These are phyloP conservation scores for Lynx canadensis DNA, from an alignment of 2,113 vertebrate species.

Conservation along the genomic window DNA sequence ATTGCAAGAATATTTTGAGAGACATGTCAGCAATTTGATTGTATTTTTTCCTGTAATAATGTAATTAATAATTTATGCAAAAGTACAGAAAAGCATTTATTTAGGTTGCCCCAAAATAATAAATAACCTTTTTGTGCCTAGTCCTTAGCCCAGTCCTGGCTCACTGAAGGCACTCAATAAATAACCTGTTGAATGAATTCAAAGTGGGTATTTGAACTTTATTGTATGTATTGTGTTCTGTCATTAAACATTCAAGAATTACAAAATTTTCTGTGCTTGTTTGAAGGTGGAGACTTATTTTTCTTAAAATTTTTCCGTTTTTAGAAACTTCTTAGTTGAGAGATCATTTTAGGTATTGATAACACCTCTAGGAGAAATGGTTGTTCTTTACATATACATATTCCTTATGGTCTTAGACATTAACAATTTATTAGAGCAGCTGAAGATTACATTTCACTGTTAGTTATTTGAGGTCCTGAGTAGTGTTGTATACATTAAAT, in stretches of 20 bases:
- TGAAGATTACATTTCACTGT: conserved; percentile 24
- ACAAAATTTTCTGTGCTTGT: not conserved
- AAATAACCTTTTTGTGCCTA: not conserved
- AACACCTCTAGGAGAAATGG: not conserved
- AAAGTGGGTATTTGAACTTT: conserved; percentile 40
- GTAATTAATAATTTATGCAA: conserved; percentile 36
- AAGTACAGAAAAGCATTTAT: conserved; percentile 27
- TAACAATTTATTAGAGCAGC: conserved; percentile 9
- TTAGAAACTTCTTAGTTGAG: conserved; percentile 31
- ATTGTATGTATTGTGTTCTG: not conserved
- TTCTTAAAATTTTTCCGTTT: conserved; percentile 26
- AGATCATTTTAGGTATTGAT: conserved; percentile 63
- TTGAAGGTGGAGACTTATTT: conserved; percentile 49
- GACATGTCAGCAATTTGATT: not conserved
- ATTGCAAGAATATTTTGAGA: conserved; percentile 37
- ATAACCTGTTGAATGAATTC: conserved; percentile 19
- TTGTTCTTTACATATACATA: not conserved
- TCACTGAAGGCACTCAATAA: not conserved
- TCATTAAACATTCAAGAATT: conserved; percentile 29
- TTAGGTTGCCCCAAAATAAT: not conserved
- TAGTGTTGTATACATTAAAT: conserved; percentile 1
- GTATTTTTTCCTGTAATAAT: conserved; percentile 32
- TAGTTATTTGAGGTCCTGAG: not conserved
- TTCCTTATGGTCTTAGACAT: conserved; percentile 21
- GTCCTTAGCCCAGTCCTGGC: not conserved